These are phyloP conservation scores for Urechis unicinctus DNA, from an alignment of 2,888 invertebrate species.

Conservation along the genomic window DNA sequence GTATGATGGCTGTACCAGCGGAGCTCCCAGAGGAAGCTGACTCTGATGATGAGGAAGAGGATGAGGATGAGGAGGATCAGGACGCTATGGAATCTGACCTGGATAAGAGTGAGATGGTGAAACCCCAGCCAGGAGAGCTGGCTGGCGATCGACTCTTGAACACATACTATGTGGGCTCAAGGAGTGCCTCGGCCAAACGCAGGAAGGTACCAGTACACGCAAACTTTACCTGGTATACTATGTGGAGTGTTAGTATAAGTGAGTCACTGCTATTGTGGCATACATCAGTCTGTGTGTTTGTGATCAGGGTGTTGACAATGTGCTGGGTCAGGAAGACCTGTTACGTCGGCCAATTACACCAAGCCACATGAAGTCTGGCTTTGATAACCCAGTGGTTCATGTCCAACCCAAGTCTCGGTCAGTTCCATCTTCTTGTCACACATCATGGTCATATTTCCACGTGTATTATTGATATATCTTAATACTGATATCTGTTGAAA, in stretches of 20 bases:
- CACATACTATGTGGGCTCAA: conserved; percentile 25
- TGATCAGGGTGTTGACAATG: conserved; percentile 23
- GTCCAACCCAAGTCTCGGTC: conserved; percentile 12
- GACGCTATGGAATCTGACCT: conserved; percentile 55
- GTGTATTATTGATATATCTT: no score
- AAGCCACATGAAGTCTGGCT: conserved; percentile 22
- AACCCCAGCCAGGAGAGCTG: conserved; percentile 38
- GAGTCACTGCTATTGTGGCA: neutral
- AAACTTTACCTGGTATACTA: no score
- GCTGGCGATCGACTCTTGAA: conserved; percentile 46
- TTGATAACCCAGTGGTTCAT: conserved; percentile 13
- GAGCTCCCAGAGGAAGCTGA: conserved; percentile 41
- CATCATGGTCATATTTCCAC: no score
- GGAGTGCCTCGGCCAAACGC: neutral
- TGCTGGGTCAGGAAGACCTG: conserved; percentile 27
- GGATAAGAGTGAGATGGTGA: conserved; percentile 52
- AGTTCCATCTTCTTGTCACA: no score
- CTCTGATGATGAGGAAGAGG: conserved; percentile 50
- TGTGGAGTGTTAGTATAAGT: no score
- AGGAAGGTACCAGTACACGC: no score
- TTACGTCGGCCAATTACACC: conserved; percentile 44
- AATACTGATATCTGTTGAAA: no score
- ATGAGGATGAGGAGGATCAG: conserved; percentile 50
- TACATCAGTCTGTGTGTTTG: neutral
- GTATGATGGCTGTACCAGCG: conserved; percentile 30